Conservation (phyloP, 2,113 vertebrate genomes). For the Artemisiospiza belli region DNA sequence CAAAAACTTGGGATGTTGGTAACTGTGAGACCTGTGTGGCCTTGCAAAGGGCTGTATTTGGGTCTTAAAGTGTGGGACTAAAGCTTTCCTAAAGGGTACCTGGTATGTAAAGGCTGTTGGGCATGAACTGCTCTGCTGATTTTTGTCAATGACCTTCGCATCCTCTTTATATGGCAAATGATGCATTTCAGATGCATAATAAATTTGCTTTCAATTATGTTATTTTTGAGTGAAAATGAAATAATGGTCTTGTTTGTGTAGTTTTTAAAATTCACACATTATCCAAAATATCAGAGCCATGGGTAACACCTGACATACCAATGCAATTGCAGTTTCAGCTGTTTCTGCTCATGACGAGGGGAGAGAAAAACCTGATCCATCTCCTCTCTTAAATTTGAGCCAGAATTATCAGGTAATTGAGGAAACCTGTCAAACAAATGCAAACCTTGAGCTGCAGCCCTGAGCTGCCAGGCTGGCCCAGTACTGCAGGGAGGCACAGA, state of each 20-base stretch:
- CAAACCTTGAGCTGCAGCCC: not conserved
- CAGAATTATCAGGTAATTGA: not conserved
- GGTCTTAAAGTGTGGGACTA: not conserved
- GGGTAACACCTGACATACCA: not conserved
- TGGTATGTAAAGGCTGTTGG: not conserved
- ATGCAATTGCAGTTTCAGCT: not conserved
- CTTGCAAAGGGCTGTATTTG: fast-evolving
- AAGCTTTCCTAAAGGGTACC: not conserved
- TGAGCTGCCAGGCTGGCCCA: not conserved
- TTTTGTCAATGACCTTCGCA: not conserved
- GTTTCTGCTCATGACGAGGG: not conserved
- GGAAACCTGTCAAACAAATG: not conserved
- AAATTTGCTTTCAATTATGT: not conserved
- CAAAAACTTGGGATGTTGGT: not conserved
- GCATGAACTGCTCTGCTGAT: not conserved
- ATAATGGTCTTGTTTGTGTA: not conserved
- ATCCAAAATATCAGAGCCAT: not conserved
- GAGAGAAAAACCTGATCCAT: not conserved
- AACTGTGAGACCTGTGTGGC: not conserved
- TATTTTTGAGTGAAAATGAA: not conserved
- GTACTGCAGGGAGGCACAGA: not conserved
- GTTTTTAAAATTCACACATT: not conserved
- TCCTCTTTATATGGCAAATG: not conserved
- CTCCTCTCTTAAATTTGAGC: not conserved
- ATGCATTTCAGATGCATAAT: not conserved